Evolutionary conservation across 2,113 vertebrate species (phyloP), one percentile per base, ranked within the genome.

Genomic region (Petaurus breviceps): DNA sequence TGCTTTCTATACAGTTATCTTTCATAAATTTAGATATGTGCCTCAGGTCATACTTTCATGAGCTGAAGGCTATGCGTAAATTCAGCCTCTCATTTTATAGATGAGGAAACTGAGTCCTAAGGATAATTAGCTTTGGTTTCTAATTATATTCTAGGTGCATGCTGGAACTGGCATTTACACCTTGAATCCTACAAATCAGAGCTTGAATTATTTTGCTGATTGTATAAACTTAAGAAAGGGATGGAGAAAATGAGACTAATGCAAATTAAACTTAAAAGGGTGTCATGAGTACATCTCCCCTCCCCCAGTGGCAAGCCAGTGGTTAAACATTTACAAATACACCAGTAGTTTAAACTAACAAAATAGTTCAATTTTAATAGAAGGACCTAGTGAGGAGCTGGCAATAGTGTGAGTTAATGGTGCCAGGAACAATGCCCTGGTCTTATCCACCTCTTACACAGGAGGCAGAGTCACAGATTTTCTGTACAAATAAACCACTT

Each of bases 331-430:
- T 43, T 84, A 84, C 19, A 84, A 43, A 23, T 43, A 43, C 37
- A 84, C 7, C 68, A 16, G n/a, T 43, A 84, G 46, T 89, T 96
- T 96, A 95, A 93, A 47, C 90, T 92, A 92, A 93, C 61, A 95
- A 96, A 97, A 92, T 93, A 92, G 96, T 96, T 95, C 94, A 92
- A 91, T 46, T 96, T 93, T 95, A 96, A 96, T 93, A 91, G 95
- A 51, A 55, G 97, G 92, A 92, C 89, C 89, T 28, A 23, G 68
- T 26, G 90, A 93, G 55, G 93, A 95, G 46, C 90, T 97, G 91
- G 46, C 95, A 93, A 92, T 9, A 89, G 37, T 16, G 25, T 90
- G 19, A 46, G 43, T 89, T 93, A 77, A 53, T 93, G 91, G n/a
- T 92, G 96, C 91, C 95, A 57, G 94, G 92, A 97, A 95, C 28